phyloP scores from a whole-genome alignment of 2,113 vertebrate genomes.

The Sinocyclocheilus rhinocerous region DNA sequence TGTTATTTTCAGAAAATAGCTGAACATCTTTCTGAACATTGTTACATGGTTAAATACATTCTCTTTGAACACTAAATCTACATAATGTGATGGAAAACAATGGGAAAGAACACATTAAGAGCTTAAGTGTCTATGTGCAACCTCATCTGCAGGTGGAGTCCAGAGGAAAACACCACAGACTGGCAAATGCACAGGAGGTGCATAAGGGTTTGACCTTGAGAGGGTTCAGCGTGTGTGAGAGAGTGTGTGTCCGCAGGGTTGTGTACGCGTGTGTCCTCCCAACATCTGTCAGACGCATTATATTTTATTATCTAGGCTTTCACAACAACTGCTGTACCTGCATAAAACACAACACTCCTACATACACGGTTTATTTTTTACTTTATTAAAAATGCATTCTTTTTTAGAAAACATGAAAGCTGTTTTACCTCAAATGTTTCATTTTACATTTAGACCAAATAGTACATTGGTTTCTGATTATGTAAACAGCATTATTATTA shows the following conservation, averaged over 20 bases:
- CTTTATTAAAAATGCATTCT: slow-evolving; percentile 14
- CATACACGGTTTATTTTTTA: too few species aligned
- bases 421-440: slow-evolving; percentile 21
- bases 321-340: slow-evolving; percentile 14
- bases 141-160: slow-evolving; percentile 9
- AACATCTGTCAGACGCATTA: slow-evolving; percentile 39
- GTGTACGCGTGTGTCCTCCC: not conserved
- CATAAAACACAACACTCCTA: not conserved
- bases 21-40: slow-evolving; percentile 24
- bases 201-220: slow-evolving; percentile 25
- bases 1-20: slow-evolving; percentile 13
- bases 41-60: not conserved
- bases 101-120: not conserved
- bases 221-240: slow-evolving; percentile 13
- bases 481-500: not conserved
- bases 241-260: slow-evolving; percentile 5
- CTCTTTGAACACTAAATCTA: slow-evolving; percentile 2
- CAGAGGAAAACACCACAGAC: slow-evolving; percentile 2
- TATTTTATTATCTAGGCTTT: slow-evolving; percentile 27
- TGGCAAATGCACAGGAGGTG: slow-evolving; percentile 27
- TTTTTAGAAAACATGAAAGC: slow-evolving; percentile 11
- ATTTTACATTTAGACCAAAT: not conserved
- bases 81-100: not conserved
- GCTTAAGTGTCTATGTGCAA: not conserved
- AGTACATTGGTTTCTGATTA: slow-evolving; percentile 24